phyloP scores from a whole-genome alignment of 2,888 invertebrate genomes.

The Lydus trimaculatus region DNA sequence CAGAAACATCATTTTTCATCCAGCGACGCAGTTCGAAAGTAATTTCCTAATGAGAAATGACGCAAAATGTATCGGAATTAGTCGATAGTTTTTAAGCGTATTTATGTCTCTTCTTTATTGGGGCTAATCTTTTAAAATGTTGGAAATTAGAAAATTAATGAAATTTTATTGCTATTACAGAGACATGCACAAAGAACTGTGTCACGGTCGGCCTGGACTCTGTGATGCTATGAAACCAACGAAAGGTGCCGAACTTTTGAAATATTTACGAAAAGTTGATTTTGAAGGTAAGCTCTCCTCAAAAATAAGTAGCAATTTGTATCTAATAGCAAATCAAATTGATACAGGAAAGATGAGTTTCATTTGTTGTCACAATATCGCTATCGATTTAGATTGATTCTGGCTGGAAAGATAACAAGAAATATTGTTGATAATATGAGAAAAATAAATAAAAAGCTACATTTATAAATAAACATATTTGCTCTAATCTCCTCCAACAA shows the following conservation, averaged over 20 bases:
- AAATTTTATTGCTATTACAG: constrained; percentile 59
- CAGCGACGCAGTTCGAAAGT: too few relatives aligned
- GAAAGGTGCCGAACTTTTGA: constrained; percentile 83
- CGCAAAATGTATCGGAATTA: background rate
- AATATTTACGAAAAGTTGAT: constrained; percentile 83
- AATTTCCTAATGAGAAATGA: constrained; percentile 11
- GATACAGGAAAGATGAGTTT: background rate
- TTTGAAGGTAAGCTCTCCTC: constrained; percentile 76
- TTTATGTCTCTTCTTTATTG: too few relatives aligned
- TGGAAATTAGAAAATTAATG: background rate
- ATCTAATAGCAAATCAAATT: too few relatives aligned
- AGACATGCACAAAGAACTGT: constrained; percentile 86
- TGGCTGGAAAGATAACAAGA: too few relatives aligned
- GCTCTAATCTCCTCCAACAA: too few relatives aligned
- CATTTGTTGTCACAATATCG: background rate
- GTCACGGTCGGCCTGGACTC: constrained; percentile 76
- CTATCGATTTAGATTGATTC: too few relatives aligned
- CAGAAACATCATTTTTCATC: too few relatives aligned
- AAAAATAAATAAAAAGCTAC: too few relatives aligned
- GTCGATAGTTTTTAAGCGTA: too few relatives aligned
- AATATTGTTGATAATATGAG: too few relatives aligned
- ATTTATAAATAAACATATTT: too few relatives aligned
- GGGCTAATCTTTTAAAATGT: too few relatives aligned
- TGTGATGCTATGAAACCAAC: constrained; percentile 92
- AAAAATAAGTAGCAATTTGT: background rate